These are phyloP conservation scores for Drosophila repletoides DNA, from an alignment of 1,140 invertebrate species.

Conservation along the genomic window DNA sequence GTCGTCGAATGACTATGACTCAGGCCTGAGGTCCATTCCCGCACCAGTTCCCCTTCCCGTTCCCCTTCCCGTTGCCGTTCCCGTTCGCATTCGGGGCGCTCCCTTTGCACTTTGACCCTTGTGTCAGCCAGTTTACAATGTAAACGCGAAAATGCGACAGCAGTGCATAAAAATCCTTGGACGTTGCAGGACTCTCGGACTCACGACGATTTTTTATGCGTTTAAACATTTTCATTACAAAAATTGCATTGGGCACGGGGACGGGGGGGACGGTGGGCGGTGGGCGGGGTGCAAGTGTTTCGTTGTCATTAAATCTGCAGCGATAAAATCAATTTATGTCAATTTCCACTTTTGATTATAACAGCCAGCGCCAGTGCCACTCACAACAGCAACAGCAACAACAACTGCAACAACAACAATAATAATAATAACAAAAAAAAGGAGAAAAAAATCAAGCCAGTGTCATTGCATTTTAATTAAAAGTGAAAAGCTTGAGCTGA, in stretches of 20 bases:
- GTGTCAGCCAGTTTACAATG: conserved; percentile 78
- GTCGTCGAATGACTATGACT: conserved; percentile 61
- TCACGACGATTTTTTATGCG: conserved; percentile 66
- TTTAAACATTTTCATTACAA: conserved; percentile 81
- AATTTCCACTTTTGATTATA: conserved; percentile 71
- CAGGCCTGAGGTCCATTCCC: conserved; percentile 51
- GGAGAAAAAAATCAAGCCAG: conserved; percentile 27
- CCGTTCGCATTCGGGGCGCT: neutral
- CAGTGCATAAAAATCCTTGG: conserved; percentile 77
- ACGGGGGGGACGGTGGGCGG: neutral
- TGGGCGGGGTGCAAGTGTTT: conserved; percentile 45
- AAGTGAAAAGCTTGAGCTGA: conserved; percentile 74
- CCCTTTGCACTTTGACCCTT: neutral
- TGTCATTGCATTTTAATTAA: conserved; percentile 77
- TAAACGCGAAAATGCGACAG: conserved; percentile 79
- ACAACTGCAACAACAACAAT: conserved; percentile 4
- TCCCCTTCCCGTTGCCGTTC: neutral
- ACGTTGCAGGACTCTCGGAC: conserved; percentile 10
- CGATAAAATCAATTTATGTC: conserved; percentile 80
- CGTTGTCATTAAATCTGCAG: conserved; percentile 76
- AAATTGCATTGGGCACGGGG: conserved; percentile 63
- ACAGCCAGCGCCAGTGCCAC: conserved; percentile 21
- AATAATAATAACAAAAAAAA: conserved; percentile 28
- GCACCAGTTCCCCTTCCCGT: conserved; percentile 4
- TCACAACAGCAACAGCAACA: conserved; percentile 4